Percentiles rank a stretch among this genome's conserved stretches.
Evolutionary conservation across 2,888 invertebrate species (phyloP).

Genomic region (Drosophila infuscata): DNA sequence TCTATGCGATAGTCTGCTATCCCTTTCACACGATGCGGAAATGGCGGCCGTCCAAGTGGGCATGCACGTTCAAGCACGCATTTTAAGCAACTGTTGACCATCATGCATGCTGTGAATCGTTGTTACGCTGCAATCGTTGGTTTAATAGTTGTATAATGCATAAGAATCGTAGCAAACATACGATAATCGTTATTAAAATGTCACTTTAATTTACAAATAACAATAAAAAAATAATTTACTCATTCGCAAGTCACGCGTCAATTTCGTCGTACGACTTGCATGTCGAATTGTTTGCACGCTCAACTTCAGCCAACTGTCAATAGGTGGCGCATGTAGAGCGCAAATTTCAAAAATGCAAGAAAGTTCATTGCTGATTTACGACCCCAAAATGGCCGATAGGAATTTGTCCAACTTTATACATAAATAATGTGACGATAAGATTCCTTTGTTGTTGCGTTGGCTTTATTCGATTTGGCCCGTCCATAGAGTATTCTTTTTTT

Average conservation of each 20-base stretch:
- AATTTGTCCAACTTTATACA: conserved; percentile 53
- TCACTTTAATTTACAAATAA: background rate
- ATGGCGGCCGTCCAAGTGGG: conserved; percentile 58
- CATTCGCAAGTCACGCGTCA: background rate
- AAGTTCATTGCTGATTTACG: background rate
- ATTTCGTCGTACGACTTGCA: conserved; percentile 9
- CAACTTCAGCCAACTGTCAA: background rate
- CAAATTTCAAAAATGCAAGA: conserved; percentile 21
- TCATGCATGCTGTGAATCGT: conserved; percentile 2
- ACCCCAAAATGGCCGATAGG: conserved; percentile 27
- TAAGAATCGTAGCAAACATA: background rate
- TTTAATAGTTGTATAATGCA: background rate
- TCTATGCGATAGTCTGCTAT: conserved; percentile 12
- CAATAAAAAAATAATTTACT: background rate
- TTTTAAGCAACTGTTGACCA: conserved; percentile 20
- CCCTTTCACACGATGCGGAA: conserved; percentile 60
- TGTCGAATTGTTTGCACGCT: background rate
- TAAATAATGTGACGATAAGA: conserved; percentile 68
- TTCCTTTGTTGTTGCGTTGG: conserved; percentile 23
- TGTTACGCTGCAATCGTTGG: no score
- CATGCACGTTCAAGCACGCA: conserved; percentile 35
- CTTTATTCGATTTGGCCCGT: conserved; percentile 21
- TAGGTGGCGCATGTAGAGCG: conserved; percentile 41
- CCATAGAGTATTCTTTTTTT: conserved; percentile 12
- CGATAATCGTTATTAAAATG: background rate